Base-by-base conservation (phyloP, 2,888 invertebrate genomes). In the Nemapogon koenigi region DNA sequence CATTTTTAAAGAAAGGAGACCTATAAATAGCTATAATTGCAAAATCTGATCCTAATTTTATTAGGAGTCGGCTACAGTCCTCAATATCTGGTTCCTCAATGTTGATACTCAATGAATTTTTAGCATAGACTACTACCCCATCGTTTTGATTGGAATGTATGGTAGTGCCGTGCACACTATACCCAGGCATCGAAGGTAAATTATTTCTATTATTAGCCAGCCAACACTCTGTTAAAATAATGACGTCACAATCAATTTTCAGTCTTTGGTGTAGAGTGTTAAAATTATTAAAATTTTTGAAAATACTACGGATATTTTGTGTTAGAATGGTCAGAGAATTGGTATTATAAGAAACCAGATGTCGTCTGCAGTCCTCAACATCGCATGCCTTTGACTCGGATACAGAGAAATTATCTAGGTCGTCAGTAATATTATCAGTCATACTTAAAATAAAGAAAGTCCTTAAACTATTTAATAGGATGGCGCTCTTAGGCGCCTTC, bases 151-250 rank as follows among this genome's bases (percentile, higher is more conserved):
- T 45, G 4, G 39, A 37, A 11, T n/a, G 16, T 19, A 40, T 40
- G 6, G 31, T 11, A 3, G 45, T 40, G 2, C 15, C 4, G 28
- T 29, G 41, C 3, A 22, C 2, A 1, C 4, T 36, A 11, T 45
- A 44, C 1, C 39, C 39, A n/a, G n/a, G 3, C 29, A 15, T 3
- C 43, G 16, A 19, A 38, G 42, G 1, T 41, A 40, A 7, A 46
- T 42, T 4, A 36, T 10, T n/a, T 2, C 40, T 18, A 18, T 13
- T 14, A 2, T 43, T 30, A 16, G 16, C 15, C 2, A 45, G 30
- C 38, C 44, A 42, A 28, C 46, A 46, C 8, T 47, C 47, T 1
- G 43, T 44, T 6, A 46, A 18, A n/a, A 46, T 26, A 4, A 44
- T 37, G 1, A 42, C 26, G 26, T 46, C 43, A 37, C 40, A 37